Evolutionary conservation across 2,888 invertebrate genomes (phyloP), one percentile per base, ranked within the genome.

Genomic region (Drosophila prolongata): DNA sequence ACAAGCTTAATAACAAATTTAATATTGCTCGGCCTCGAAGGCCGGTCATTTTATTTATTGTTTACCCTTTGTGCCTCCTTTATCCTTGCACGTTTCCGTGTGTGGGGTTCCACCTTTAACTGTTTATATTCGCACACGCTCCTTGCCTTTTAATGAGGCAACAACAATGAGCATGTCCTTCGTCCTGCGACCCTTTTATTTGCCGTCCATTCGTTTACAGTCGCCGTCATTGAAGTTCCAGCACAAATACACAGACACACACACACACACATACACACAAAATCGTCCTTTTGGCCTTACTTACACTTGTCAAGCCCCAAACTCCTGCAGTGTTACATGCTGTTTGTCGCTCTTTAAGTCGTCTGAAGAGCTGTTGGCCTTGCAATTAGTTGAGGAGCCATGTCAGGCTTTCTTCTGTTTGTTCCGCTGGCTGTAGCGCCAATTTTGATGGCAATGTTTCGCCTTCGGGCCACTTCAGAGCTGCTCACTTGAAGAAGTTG

Each of bases 1-100:
- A 89, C 89, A 62, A 72, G 83, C 89, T 89, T 83, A 83, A 83
- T 83, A 88, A 78, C 87, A 83, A 83, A 89, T 89, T 83, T 87
- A 89, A 83, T 83, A 87, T 84, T 72, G 78, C 69, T 56, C 61
- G 56, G 50, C 79, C 62, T 62, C 81, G 75, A 59, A 47, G 70
- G 69, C 61, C 71, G 66, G 67, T 59, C 71, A 52, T 61, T 65
- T 74, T 74, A 68, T 74, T 74, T 75, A 75, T 74, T 71, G 56
- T 74, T 74, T 47, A 71, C 66, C 75, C 75, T 71, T 74, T 74
- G 42, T 52, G 52, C 66, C 27, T 42, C 42, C 75, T 37, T 52
- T 64, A 68, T 55, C 16, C 16, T 16, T 46, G 30, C 9, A 40
- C 30, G 61, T 64, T 30, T 40, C 1, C 35, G 30, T 34, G 47